phyloP scores from a whole-genome alignment of 2,113 vertebrate species.

The Anolis sagrei region DNA sequence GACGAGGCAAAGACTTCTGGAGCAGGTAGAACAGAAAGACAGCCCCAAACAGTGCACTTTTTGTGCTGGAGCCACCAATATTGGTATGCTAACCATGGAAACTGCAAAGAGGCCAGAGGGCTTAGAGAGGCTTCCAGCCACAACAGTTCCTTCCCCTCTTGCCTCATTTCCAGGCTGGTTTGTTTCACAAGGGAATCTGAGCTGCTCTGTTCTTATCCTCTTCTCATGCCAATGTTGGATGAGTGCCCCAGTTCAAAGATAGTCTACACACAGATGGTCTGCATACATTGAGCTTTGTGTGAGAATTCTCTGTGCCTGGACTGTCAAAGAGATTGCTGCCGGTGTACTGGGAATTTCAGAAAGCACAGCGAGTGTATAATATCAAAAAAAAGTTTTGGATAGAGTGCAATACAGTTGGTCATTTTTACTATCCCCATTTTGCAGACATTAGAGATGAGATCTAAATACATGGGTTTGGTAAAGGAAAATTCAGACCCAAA shows the following conservation, averaged over 20 bases:
- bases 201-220: neutral
- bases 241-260: neutral
- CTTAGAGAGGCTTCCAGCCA: neutral
- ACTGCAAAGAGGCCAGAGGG: no score
- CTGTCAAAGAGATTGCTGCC: neutral
- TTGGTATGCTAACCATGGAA: neutral
- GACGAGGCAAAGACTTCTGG: neutral
- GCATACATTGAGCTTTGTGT: neutral
- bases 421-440: neutral
- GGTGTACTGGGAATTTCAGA: neutral
- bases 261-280: neutral
- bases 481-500: neutral
- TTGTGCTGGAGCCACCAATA: neutral
- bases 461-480: neutral
- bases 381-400: neutral
- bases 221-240: neutral
- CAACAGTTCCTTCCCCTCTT: neutral
- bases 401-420: neutral
- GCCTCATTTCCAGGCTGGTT: neutral
- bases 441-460: no score
- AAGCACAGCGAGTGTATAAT: neutral
- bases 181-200: neutral
- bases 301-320: neutral
- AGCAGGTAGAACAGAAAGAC: neutral
- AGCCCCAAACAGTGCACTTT: neutral